A percentile compares a stretch with the other conserved stretches of the same genome.
Evolutionary conservation across 2,888 invertebrate genomes (phyloP).

Genomic region (Sceliomorpha sp.): DNA sequence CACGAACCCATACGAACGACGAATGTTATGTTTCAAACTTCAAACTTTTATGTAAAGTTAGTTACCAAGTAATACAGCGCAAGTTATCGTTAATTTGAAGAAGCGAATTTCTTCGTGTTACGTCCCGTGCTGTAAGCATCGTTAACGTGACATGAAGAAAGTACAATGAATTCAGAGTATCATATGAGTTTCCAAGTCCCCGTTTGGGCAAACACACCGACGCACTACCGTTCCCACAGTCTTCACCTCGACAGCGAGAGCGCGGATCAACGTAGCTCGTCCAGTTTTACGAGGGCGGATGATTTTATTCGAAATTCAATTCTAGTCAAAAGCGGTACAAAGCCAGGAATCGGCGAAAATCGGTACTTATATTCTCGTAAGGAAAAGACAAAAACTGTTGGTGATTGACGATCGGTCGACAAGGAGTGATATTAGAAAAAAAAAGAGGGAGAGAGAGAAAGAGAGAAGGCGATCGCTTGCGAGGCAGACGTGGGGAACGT

Average conservation of each 20-base stretch:
- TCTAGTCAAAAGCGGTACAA: conserved; percentile 80
- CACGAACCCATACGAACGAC: conserved; percentile 56
- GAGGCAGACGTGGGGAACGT: conserved; percentile 45
- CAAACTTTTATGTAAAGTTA: conserved; percentile 76
- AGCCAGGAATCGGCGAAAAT: conserved; percentile 69
- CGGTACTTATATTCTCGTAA: conserved; percentile 73
- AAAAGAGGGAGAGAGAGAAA: conserved; percentile 29
- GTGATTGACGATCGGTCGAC: no score
- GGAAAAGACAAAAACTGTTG: conserved; percentile 45
- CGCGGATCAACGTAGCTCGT: conserved; percentile 22
- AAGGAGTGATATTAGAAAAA: conserved; percentile 28
- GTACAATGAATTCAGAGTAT: conserved; percentile 69
- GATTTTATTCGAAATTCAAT: conserved; percentile 73
- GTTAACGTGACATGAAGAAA: conserved; percentile 46
- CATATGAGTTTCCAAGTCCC: conserved; percentile 80
- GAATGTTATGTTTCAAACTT: conserved; percentile 75
- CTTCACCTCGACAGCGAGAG: conserved; percentile 44
- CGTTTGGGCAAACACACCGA: conserved; percentile 80
- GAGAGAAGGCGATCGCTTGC: conserved; percentile 52
- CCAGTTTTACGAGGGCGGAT: conserved; percentile 22
- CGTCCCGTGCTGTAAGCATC: conserved; percentile 34
- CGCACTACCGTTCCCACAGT: conserved; percentile 75
- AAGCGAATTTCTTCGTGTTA: conserved; percentile 59
- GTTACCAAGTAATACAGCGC: conserved; percentile 77
- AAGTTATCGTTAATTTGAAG: conserved; percentile 74